A percentile compares a stretch with the other conserved stretches of the same genome.
Conservation (phyloP, 2,797 vertebrate species). For the Dendrocincla fuliginosa region DNA sequence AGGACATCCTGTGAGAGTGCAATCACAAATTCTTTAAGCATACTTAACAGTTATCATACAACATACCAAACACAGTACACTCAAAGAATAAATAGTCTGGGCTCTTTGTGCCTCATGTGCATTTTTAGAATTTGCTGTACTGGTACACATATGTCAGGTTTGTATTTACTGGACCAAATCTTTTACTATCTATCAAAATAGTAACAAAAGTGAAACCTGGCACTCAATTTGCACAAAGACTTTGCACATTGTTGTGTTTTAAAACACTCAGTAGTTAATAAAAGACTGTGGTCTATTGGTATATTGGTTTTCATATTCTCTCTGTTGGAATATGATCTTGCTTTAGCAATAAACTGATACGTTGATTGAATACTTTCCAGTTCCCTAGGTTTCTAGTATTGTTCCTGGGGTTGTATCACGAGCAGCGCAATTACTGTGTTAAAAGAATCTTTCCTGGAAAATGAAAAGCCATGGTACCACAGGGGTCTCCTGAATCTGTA, state of each 20-base stretch:
- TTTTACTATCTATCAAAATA: neutral
- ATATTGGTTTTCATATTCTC: slow-evolving; percentile 30
- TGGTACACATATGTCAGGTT: neutral
- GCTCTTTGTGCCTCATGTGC: neutral
- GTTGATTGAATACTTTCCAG: neutral
- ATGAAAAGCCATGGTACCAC: neutral
- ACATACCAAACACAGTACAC: neutral
- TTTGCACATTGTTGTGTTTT: slow-evolving; percentile 3
- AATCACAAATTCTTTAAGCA: slow-evolving; percentile 12
- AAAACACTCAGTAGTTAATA: slow-evolving; percentile 38
- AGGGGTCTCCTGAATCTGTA: neutral
- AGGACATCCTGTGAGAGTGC: slow-evolving; percentile 57
- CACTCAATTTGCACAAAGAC: neutral
- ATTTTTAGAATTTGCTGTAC: neutral
- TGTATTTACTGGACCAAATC: neutral
- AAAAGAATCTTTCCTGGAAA: neutral
- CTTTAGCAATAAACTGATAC: neutral
- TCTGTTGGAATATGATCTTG: neutral
- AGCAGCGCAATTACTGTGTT: neutral
- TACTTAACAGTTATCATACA: neutral
- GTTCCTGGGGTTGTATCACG: neutral
- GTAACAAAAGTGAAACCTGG: neutral
- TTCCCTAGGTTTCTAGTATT: neutral
- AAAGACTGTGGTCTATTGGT: neutral
- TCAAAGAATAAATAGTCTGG: neutral